phyloP scores from a whole-genome alignment of 2,797 vertebrate species.

The Galagoides demidoff region DNA sequence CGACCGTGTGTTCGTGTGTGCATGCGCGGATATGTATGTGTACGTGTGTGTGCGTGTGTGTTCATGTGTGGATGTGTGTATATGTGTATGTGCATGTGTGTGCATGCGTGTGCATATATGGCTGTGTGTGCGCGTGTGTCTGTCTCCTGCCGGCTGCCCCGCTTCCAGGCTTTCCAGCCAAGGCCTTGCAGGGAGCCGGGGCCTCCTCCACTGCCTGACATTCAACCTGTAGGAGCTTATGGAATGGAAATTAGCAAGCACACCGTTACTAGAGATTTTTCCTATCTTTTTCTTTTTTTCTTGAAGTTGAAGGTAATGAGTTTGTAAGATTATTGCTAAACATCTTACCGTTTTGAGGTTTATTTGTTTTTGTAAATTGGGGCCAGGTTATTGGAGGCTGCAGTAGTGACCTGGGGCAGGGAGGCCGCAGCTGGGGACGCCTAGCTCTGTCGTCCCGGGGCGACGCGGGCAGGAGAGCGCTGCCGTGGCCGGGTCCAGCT shows the following conservation, averaged over 20 bases:
- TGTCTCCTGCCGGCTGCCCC: background rate
- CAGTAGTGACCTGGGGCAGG: background rate
- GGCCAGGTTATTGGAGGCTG: conserved; percentile 21
- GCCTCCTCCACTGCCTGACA: background rate
- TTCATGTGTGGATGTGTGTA: background rate
- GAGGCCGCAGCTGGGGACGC: conserved; percentile 6
- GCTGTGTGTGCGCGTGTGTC: background rate
- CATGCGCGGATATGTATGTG: background rate
- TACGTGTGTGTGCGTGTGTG: background rate
- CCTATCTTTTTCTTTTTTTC: background rate
- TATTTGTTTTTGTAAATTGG: conserved; percentile 45
- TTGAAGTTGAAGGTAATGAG: background rate
- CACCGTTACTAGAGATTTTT: background rate
- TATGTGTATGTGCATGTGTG: background rate
- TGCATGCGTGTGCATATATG: background rate
- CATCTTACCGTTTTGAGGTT: background rate
- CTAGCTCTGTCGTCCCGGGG: background rate
- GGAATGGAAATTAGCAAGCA: background rate
- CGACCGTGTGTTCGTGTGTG: background rate
- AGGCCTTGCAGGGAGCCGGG: background rate
- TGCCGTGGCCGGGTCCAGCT: no score
- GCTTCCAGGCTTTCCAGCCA: background rate
- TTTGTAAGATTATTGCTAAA: conserved; percentile 59
- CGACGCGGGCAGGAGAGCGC: background rate
- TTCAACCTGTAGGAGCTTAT: background rate